phyloP scores from a whole-genome alignment of 2,113 vertebrate species.

The Cyprinodon brontotheroides region DNA sequence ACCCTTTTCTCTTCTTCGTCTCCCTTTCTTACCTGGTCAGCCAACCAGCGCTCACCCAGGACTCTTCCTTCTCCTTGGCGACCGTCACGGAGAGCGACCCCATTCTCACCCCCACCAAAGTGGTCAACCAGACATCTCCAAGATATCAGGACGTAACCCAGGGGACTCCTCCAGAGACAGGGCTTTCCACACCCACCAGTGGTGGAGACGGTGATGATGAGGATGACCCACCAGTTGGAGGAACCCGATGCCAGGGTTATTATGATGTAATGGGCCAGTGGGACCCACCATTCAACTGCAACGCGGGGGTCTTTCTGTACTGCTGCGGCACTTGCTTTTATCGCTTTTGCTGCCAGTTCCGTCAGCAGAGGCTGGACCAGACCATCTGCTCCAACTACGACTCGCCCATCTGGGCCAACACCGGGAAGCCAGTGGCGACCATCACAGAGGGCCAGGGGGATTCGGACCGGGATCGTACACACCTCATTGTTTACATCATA shows the following conservation, averaged over 20 bases:
- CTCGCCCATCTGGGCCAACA: slow-evolving; percentile 91
- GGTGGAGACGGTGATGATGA: slow-evolving; percentile 78
- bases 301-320: slow-evolving; percentile 89
- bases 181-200: slow-evolving; percentile 75
- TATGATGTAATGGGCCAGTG: slow-evolving; percentile 99
- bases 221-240: slow-evolving; percentile 69
- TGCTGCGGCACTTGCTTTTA: slow-evolving; percentile 98
- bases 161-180: slow-evolving; percentile 65
- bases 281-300: slow-evolving; percentile 98
- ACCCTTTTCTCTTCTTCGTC: slow-evolving; percentile 39
- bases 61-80: slow-evolving; percentile 46
- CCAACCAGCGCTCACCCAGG: slow-evolving; percentile 52
- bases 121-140: slow-evolving; percentile 58
- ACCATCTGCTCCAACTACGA: slow-evolving; percentile 92
- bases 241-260: slow-evolving; percentile 92
- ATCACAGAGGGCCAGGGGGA: slow-evolving; percentile 82
- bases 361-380: slow-evolving; percentile 90
- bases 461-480: slow-evolving; percentile 85
- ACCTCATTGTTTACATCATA: slow-evolving; percentile 94
- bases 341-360: slow-evolving; percentile 97
- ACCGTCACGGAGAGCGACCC: slow-evolving; percentile 31
- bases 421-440: slow-evolving; percentile 84
- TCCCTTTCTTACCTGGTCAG: slow-evolving; percentile 24
- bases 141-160: slow-evolving; percentile 56
- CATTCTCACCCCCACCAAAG: slow-evolving; percentile 34